These are phyloP conservation scores for Crenichthys baileyi DNA, from an alignment of 2,797 vertebrate genomes.

Conservation along the genomic window DNA sequence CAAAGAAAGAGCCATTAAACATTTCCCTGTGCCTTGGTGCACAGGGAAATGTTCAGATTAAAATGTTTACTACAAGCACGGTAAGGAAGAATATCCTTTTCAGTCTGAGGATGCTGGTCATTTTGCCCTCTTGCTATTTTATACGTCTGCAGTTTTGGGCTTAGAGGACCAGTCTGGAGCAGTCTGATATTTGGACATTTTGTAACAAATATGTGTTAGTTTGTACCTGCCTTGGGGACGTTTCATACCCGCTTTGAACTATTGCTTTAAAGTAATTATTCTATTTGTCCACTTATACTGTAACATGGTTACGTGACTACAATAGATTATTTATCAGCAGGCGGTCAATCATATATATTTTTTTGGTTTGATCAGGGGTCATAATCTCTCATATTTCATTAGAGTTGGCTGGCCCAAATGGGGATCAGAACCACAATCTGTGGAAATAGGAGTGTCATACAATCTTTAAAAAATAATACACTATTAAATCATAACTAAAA, in stretches of 20 bases:
- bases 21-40: neutral
- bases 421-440: neutral
- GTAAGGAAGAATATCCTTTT: neutral
- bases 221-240: neutral
- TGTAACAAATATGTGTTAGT: neutral
- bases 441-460: neutral
- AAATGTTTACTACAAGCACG: neutral
- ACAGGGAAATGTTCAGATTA: neutral
- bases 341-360: no score
- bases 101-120: neutral
- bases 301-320: neutral
- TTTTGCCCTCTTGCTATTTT: neutral
- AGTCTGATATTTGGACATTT: neutral
- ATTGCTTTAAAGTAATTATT: neutral
- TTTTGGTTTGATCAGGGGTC: neutral
- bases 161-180: neutral
- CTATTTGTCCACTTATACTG: neutral
- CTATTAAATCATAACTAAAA: neutral
- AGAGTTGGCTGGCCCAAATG: neutral
- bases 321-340: neutral
- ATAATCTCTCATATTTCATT: neutral
- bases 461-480: neutral
- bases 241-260: neutral
- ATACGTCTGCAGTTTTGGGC: neutral
- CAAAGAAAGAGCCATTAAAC: neutral